A percentile compares a stretch with the other conserved stretches of the same genome.
phyloP scores from a whole-genome alignment of 2,113 vertebrate species.

The Pelusios castaneus region DNA sequence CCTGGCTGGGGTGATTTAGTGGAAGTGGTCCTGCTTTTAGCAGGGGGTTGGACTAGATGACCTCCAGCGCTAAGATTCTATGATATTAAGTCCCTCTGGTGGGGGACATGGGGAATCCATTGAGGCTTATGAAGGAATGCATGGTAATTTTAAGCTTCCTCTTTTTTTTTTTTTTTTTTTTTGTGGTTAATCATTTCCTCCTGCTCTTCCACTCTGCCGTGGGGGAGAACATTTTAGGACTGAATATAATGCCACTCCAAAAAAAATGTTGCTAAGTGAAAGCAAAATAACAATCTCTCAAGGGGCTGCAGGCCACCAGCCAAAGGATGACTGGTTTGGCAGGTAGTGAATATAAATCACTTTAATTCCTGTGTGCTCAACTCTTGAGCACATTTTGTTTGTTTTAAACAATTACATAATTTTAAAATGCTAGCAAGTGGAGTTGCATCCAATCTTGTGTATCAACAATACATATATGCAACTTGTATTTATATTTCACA shows the following conservation, averaged over 20 bases:
- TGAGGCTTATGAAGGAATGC: neutral
- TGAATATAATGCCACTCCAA: neutral
- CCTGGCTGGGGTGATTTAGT: too few relatives aligned
- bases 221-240: neutral
- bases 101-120: neutral
- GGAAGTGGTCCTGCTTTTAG: too few relatives aligned
- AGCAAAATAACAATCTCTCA: neutral
- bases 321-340: neutral
- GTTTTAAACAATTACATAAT: neutral
- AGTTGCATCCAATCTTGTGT: neutral
- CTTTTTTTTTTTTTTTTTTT: neutral
- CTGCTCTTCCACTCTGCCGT: neutral
- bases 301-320: neutral
- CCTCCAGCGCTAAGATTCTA: too few relatives aligned
- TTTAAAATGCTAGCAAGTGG: neutral
- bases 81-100: neutral
- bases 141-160: neutral
- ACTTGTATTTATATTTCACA: neutral
- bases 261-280: conserved; percentile 12
- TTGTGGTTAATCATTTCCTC: neutral
- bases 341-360: neutral
- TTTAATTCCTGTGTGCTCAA: neutral
- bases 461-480: neutral
- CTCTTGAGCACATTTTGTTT: neutral
- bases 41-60: too few relatives aligned